Base-by-base conservation (phyloP, 2,888 invertebrate genomes). In the Acanthosoma haemorrhoidale region DNA sequence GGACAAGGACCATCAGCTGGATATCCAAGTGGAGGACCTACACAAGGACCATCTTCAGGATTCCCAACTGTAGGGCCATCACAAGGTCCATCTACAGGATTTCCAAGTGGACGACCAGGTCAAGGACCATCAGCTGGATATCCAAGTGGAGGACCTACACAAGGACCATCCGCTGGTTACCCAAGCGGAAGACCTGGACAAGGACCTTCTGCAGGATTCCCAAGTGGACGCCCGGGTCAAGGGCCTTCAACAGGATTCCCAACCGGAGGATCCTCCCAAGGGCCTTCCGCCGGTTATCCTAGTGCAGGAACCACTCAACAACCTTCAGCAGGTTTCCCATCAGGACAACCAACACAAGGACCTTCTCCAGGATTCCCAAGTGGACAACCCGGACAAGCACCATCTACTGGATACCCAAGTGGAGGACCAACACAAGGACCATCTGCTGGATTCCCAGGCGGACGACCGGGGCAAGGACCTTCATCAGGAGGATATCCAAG, bases 231-330 rank as follows among this genome's bases (percentile, higher is more conserved):
- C 3, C 71, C 73, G 9, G 68, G 70, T n/a, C 67, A 68, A 21
- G 67, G 67, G 18, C 71, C 73, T n/a, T n/a, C 36, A 36, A 29
- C 66, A 70, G 75, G 76, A 58, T 70, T 75, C 43, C 76, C 76
- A 8, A 70, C 75, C 38, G 71, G 72, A 1, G 34, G 70, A 58
- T 64, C 72, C 67, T 76, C 79, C 16, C 76, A 79, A 18, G 76
- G 77, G 4, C 79, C 79, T 63, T 79, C 80, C 8, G 76, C 77
- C 51, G 59, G 29, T 43, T 38, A 67, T 6, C 77, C 77, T 5
- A 75, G 77, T 13, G 11, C 32, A 15, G 76, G 77, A 18, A 74
- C 76, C 4, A 36, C 36, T 36, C 36, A 36, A 13, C 57, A 15
- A 18, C 77, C 78, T 4, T 68, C 70, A 43, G 72, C 70, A 31